These are phyloP conservation scores for Andricus quercusramuli DNA, from an alignment of 2,888 invertebrate genomes.

Conservation along the genomic window DNA sequence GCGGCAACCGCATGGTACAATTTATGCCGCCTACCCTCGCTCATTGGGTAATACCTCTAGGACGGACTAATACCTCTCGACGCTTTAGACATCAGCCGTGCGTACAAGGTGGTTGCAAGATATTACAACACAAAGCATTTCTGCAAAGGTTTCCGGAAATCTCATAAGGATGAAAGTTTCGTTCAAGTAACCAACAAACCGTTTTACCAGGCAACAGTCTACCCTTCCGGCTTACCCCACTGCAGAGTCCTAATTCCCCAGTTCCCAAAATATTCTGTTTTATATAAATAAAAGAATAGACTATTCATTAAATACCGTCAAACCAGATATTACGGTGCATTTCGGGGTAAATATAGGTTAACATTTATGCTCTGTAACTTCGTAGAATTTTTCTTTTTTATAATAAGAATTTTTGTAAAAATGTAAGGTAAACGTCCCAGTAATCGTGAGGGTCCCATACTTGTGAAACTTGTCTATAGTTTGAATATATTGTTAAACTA, in stretches of 20 bases:
- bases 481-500: too few species aligned
- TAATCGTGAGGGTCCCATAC: too few species aligned
- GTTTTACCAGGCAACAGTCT: background rate
- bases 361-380: too few species aligned
- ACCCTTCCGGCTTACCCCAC: background rate
- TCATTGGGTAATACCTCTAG: constrained; percentile 2
- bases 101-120: background rate
- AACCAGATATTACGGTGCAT: too few species aligned
- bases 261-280: background rate
- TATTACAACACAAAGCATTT: constrained; percentile 29
- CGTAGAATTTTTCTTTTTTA: too few species aligned
- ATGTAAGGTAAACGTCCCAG: too few species aligned
- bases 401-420: too few species aligned
- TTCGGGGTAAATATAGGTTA: too few species aligned
- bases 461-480: too few species aligned
- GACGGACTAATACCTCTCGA: constrained; percentile 17
- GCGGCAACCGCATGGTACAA: constrained; percentile 67
- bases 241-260: background rate
- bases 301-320: too few species aligned
- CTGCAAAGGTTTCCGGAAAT: background rate
- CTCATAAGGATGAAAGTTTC: constrained; percentile 36
- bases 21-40: constrained; percentile 57
- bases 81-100: constrained; percentile 20
- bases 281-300: background rate
- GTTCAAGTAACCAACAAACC: background rate